Conservation (phyloP, 2,797 vertebrate species). For the Ptychobarbus kaznakovi region DNA sequence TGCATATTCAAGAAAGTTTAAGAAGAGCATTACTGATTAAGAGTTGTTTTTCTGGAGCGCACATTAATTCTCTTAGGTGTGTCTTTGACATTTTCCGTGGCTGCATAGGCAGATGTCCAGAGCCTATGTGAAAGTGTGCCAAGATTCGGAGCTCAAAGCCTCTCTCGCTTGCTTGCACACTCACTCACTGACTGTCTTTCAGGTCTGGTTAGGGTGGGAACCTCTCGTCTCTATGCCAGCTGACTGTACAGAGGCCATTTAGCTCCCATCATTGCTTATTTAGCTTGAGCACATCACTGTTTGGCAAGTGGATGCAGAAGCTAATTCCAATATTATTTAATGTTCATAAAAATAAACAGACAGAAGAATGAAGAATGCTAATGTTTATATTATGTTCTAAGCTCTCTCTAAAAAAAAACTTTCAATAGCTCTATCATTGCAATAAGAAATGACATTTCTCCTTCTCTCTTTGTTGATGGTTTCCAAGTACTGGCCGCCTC, state of each 20-base stretch:
- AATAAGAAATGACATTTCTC: slow-evolving; percentile 28
- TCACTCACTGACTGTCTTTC: slow-evolving; percentile 18
- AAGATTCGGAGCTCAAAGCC: slow-evolving; percentile 18
- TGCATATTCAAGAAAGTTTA: not conserved
- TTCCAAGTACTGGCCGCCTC: slow-evolving; percentile 74
- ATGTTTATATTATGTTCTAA: not conserved
- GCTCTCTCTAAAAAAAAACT: too few relatives aligned
- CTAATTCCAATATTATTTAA: slow-evolving; percentile 48
- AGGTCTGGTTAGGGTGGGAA: slow-evolving; percentile 53
- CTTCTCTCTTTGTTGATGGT: slow-evolving; percentile 77
- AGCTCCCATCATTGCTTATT: slow-evolving; percentile 77
- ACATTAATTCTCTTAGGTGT: slow-evolving; percentile 26
- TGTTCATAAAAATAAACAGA: not conserved
- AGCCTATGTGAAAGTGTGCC: slow-evolving; percentile 15
- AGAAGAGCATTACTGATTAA: not conserved
- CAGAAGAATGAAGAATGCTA: slow-evolving; percentile 13
- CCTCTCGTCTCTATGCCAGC: slow-evolving; percentile 70
- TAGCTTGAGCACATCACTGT: slow-evolving; percentile 73
- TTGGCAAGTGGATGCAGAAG: slow-evolving; percentile 66
- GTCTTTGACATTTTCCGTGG: slow-evolving; percentile 42
- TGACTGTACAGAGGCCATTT: slow-evolving; percentile 69
- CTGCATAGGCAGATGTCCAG: slow-evolving; percentile 31
- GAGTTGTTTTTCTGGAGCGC: not conserved
- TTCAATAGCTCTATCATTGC: not conserved
- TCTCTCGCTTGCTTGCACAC: not conserved